Evolutionary conservation across 2,888 invertebrate genomes (phyloP), one percentile per base, ranked within the genome.

Genomic region (Drosophila antonietae): DNA sequence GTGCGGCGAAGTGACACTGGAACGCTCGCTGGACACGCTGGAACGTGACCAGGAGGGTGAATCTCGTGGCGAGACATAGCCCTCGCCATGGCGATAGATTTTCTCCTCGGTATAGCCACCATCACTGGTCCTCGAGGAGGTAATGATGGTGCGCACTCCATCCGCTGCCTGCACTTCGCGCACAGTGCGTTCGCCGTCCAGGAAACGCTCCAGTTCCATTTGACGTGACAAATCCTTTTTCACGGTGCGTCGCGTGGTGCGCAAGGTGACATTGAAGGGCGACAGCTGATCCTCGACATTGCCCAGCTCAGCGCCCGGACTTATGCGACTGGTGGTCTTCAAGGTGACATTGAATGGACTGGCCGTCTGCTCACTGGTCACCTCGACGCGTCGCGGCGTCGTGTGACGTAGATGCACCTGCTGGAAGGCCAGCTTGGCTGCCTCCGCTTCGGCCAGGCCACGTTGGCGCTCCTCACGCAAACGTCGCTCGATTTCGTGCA

Each of bases 141-240:
- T 90, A 46, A 93, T 93, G 37, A 93, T 93, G 31, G 90, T 92
- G 58, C 90, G 90, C 1, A 91, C 84, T 0, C 91, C 92, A 72
- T 92, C 92, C 3, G 82, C 90, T 1, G 93, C 91, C 9, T 91
- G 92, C 1, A 94, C 92, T 82, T 96, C 95, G 53, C 93, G 93
- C n/a, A 94, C 92, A 41, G 95, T 92, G 94, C 95, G 89, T 91
- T 97, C 96, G 78, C 96, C 95, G 91, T 96, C 96, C 53, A 96
- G 95, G 79, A 95, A 94, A 84, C 95, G 95, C 9, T 83, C 89
- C 70, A 80, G 47, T 70, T 91, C 75, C 89, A 82, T 83, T 75
- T 90, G 68, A 66, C 86, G 55, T 66, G 85, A 72, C 52, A 85
- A 59, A 52, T 79, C 62, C 70, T 73, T 73, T 14, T 79, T 89